Evolutionary conservation across 1,140 invertebrate genomes (phyloP), one percentile per base, ranked within the genome.

Genomic region (Marisa cornuarietis): DNA sequence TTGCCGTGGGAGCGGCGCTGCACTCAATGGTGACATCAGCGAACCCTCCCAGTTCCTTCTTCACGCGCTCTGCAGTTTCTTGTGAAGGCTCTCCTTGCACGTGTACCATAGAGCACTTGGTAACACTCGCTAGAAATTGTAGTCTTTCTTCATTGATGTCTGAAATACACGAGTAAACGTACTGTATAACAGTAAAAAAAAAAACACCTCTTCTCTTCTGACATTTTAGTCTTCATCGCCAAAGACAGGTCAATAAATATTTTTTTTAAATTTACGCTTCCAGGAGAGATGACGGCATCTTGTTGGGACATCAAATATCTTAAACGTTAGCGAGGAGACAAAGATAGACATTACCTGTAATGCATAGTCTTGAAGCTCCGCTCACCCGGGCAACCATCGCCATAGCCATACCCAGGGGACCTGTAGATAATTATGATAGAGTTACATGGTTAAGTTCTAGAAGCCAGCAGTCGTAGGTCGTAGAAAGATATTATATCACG

Each of bases 391-490:
- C 97, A 14, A 94, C 93, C 51, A 98, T 85, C 77, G 98, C 88
- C 24, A 93, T 94, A 1, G 98, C 93, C 13, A 99, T 92, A 26
- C 98, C 97, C 83, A 98, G 97, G 24, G 96, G 96, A 63, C 96
- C 98, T 85, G 75, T n/a, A 31, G 26, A 81, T 9, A 54, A 9
- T 14, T 54, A 14, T 9, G 14, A 9, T 54, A 9, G 52, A 54
- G 14, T 54, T 54, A 54, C 8, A 14, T 8, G 14, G 14, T 54
- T 54, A 8, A 14, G 8, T 54, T 54, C 52, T 54, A n/a, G n/a
- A n/a, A n/a, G n/a, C n/a, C n/a, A n/a, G n/a, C n/a, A n/a, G n/a
- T n/a, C n/a, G n/a, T n/a, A n/a, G n/a, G 31, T 42, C 31, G 31
- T 42, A 42, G 31, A 42, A 42, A 42, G 6, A 0, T 42, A 42